Conservation (phyloP, 2,888 invertebrate genomes). For the Punctoribates punctum region DNA sequence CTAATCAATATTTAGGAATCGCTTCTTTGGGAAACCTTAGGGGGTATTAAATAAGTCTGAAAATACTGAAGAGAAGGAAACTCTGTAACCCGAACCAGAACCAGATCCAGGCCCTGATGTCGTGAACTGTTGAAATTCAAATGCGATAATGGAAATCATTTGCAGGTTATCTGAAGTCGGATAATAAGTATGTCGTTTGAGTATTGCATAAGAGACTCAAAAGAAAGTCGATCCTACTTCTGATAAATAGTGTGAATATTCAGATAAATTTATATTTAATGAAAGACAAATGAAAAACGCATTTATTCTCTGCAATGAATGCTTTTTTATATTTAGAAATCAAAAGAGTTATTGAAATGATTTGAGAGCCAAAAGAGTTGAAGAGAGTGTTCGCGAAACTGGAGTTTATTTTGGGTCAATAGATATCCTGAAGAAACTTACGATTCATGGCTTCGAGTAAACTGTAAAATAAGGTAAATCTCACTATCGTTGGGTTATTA, state of each 20-base stretch:
- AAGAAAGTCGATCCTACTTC: not conserved
- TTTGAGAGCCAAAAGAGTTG: too few species aligned
- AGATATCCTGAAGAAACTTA: not conserved
- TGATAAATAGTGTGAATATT: not conserved
- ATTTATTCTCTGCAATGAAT: too few species aligned
- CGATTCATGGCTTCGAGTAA: not conserved
- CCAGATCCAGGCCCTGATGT: too few species aligned
- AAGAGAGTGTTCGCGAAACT: not conserved
- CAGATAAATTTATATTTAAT: not conserved
- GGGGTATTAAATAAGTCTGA: too few species aligned
- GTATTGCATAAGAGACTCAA: slow-evolving; percentile 17
- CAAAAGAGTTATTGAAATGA: too few species aligned
- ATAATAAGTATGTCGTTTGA: not conserved
- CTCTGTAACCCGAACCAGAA: too few species aligned
- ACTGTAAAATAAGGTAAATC: not conserved
- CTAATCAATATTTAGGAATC: too few species aligned
- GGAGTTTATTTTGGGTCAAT: slow-evolving; percentile 32
- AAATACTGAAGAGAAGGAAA: too few species aligned
- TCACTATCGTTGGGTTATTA: slow-evolving; percentile 17
- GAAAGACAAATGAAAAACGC: slow-evolving; percentile 15
- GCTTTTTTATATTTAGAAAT: too few species aligned
- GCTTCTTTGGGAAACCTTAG: too few species aligned
- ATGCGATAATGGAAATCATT: not conserved
- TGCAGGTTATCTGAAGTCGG: slow-evolving; percentile 23
- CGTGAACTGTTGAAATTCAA: too few species aligned